Percentiles rank a stretch among this genome's conserved stretches.
Evolutionary conservation across 2,888 invertebrate genomes (phyloP).

Genomic region (Beris morrisii): DNA sequence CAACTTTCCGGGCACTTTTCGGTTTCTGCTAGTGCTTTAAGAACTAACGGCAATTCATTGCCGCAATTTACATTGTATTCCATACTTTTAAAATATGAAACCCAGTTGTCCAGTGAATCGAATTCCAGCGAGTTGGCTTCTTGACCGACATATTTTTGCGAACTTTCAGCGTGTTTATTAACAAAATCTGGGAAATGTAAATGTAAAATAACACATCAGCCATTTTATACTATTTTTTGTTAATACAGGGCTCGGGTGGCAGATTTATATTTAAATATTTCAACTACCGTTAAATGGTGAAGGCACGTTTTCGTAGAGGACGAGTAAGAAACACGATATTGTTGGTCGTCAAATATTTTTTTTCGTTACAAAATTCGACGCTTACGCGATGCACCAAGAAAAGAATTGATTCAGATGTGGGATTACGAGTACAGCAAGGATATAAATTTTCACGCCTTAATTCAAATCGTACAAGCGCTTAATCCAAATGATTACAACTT

Average conservation of each 20-base stretch:
- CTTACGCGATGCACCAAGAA: no score
- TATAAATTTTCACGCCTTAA: no score
- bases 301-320: no score
- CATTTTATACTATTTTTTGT: background rate
- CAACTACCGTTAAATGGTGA: no score
- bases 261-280: no score
- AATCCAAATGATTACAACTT: no score
- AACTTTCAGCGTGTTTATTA: constrained; percentile 40
- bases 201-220: background rate
- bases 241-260: constrained; percentile 45
- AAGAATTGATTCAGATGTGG: no score
- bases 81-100: constrained; percentile 43
- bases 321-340: no score
- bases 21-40: constrained; percentile 45
- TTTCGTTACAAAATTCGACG: no score
- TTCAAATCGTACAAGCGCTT: no score
- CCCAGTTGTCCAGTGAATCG: constrained; percentile 47
- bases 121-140: constrained; percentile 47
- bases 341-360: no score
- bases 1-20: constrained; percentile 43
- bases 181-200: constrained; percentile 44
- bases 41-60: constrained; percentile 46
- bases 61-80: constrained; percentile 42
- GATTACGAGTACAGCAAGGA: no score
- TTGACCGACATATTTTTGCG: constrained; percentile 44